Evolutionary conservation across 1,140 invertebrate species (phyloP).

Genomic region (Drosophila chauvacae): DNA sequence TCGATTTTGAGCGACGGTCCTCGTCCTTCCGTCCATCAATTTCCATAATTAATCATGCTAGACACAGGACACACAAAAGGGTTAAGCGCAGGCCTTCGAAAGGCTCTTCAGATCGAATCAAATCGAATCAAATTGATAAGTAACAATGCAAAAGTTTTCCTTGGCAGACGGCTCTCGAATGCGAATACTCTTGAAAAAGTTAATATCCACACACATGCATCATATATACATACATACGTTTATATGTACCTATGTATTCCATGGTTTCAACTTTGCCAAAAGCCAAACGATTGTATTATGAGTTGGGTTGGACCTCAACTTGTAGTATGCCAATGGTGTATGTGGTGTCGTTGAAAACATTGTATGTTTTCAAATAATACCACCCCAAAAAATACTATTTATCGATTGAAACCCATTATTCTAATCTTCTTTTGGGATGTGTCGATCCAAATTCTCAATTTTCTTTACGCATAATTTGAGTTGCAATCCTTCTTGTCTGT

Average conservation of each 20-base stretch:
- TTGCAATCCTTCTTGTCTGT: not conserved
- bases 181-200: not conserved
- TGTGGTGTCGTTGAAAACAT: too few relatives aligned
- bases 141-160: slow-evolving; percentile 10
- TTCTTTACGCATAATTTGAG: not conserved
- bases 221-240: not conserved
- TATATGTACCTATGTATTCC: too few relatives aligned
- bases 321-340: not conserved
- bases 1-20: not conserved
- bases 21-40: slow-evolving; percentile 19
- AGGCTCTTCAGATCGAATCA: slow-evolving; percentile 16
- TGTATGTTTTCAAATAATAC: too few relatives aligned
- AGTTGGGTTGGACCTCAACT: not conserved
- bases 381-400: too few relatives aligned
- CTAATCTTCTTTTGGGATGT: not conserved
- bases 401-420: not conserved
- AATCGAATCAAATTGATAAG: slow-evolving; percentile 36
- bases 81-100: slow-evolving; percentile 21
- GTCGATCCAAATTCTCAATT: not conserved
- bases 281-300: too few relatives aligned
- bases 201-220: not conserved
- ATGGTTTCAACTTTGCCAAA: not conserved
- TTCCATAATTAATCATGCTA: slow-evolving; percentile 55
- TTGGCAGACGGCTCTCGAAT: not conserved
- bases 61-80: slow-evolving; percentile 42